Evolutionary conservation across 2,888 invertebrate genomes (phyloP), one percentile per base, ranked within the genome.

Genomic region (Temnothorax unifasciatus): DNA sequence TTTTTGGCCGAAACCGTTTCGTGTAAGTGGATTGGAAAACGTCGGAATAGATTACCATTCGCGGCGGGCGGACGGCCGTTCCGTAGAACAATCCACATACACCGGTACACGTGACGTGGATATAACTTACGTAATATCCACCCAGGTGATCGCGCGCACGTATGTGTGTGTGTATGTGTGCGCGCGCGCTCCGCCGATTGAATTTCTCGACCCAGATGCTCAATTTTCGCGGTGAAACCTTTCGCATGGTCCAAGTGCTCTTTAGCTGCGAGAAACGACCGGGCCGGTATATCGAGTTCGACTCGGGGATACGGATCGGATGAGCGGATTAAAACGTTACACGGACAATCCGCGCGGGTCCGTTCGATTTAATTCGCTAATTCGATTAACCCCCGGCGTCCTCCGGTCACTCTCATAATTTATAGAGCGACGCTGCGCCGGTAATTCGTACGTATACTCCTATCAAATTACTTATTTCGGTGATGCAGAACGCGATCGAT

Each of bases 351-450:
- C 85, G 85, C 76, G 47, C 85, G 38, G 83, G 25, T 74, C 63
- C 74, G 75, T 83, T 85, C 83, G 68, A 85, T 85, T 85, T 85
- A 83, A 85, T 85, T 85, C 74, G 73, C 79, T 85, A 85, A 85
- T 85, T 85, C 85, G 85, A 85, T 85, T 85, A 85, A 50, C 25
- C 25, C 34, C 52, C 66, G 25, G 44, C 44, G 38, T 79, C 61
- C 47, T 44, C 41, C 73, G 73, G 68, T 41, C 44, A 41, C 21
- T 79, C 71, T 83, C 57, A 83, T 85, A 83, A 85, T 83, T 85
- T 85, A 85, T 79, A 63, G 52, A 50, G 4, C 66, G 52, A 18
- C 77, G 57, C 15, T 50, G 63, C 64, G 54, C 38, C 64, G 71
- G 64, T 73, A 81, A 63, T 44, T 69, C n/a, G 50, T 25, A n/a